These are phyloP conservation scores for Sinocyclocheilus maitianheensis DNA, from an alignment of 2,113 vertebrate species.

Conservation along the genomic window DNA sequence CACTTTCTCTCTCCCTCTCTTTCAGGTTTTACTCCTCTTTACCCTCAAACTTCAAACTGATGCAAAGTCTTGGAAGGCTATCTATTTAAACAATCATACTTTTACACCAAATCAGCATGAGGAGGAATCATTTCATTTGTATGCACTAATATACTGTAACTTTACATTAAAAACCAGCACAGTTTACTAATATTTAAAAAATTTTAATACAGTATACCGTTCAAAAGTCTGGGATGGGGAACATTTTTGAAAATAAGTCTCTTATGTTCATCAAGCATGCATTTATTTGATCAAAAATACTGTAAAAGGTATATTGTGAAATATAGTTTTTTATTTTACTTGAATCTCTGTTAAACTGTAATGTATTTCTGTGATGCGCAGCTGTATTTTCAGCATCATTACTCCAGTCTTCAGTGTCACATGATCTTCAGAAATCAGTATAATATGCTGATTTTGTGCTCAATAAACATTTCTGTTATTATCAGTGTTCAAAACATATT, in stretches of 20 bases:
- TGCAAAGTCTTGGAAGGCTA: neutral
- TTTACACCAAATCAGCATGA: neutral
- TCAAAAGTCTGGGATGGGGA: neutral
- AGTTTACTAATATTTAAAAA: neutral
- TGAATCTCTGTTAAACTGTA: neutral
- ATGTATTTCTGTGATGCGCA: neutral
- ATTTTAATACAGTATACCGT: neutral
- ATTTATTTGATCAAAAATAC: neutral
- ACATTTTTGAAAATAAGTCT: neutral
- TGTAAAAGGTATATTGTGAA: neutral
- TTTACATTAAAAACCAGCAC: neutral
- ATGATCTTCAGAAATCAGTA: neutral
- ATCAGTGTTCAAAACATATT: neutral
- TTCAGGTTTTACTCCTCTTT: conserved; percentile 12
- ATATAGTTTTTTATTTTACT: neutral
- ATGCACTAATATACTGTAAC: neutral
- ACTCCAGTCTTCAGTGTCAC: neutral
- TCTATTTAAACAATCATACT: neutral
- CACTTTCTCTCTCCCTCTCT: neutral
- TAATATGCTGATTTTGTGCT: neutral
- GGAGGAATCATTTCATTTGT: neutral
- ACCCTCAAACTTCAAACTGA: neutral
- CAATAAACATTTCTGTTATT: neutral
- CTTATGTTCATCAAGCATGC: neutral
- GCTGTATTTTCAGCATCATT: neutral